Evolutionary conservation across 1,140 invertebrate genomes (phyloP).

Genomic region (Ceratina japonica): DNA sequence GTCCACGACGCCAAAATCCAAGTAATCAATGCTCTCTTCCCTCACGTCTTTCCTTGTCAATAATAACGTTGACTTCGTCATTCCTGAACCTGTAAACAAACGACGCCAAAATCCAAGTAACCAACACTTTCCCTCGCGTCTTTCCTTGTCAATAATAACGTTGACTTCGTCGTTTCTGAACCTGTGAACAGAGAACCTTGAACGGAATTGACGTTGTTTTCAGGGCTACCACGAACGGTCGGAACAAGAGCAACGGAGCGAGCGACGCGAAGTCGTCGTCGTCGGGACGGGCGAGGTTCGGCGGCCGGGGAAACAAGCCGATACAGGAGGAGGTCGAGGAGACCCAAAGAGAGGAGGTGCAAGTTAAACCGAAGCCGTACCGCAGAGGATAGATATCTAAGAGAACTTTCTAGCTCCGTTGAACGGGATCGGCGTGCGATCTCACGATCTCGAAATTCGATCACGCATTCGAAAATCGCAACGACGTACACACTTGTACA

Average conservation of each 20-base stretch:
- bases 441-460: neutral
- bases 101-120: constrained; percentile 47
- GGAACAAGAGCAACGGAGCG: constrained; percentile 46
- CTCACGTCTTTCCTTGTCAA: neutral
- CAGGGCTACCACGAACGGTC: constrained; percentile 57
- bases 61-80: no score
- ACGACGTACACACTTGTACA: constrained; percentile 43
- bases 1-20: constrained; percentile 62
- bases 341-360: constrained; percentile 70
- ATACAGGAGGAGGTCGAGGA: constrained; percentile 70
- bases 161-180: no score
- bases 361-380: constrained; percentile 70
- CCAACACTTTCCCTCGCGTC: neutral
- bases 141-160: no score
- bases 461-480: neutral
- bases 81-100: no score
- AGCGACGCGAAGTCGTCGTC: constrained; percentile 59
- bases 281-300: constrained; percentile 64
- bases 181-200: no score
- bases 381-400: constrained; percentile 65
- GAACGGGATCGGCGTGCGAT: neutral
- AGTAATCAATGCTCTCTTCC: constrained; percentile 53
- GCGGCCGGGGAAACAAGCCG: constrained; percentile 60
- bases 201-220: neutral
- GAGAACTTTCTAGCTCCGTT: constrained; percentile 11